Base-by-base conservation (phyloP, 2,113 vertebrate genomes). In the Cheirogaleus medius region DNA sequence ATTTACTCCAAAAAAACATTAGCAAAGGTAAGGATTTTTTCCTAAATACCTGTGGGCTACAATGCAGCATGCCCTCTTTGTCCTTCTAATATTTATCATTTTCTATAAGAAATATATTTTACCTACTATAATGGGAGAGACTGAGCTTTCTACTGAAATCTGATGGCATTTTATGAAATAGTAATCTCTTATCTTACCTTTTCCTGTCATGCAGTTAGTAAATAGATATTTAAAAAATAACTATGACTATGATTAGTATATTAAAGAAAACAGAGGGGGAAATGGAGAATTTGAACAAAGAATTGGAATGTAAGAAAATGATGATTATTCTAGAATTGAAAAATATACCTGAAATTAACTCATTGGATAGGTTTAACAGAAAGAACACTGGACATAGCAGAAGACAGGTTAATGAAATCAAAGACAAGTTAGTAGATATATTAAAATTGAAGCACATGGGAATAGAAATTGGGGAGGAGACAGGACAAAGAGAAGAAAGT, bases 1-100 rank as follows among this genome's bases (percentile, higher is more conserved):
- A 99, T 99, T 71, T 99, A 99, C 98, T 98, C 99, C 39, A 99
- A 99, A 97, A 99, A 99, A 98, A 99, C 99, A 73, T 96, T 99
- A 95, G 99, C 99, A 90, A 99, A 99, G 99, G 99, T 99, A 97
- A 98, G 96, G 6, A 5, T 12, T 37, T 68, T 77, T 94, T 21
- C 32, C 5, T 77, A 37, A 80, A 34, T 4, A 25, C 23, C 1
- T 0, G 27, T 5, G 6, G 29, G 0, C 64, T 32, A 3, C 6
- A 56, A 0, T 49, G 23, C 20, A n/a, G 20, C 14, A 9, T 85
- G 20, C 87, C 5, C 3, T 81, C 7, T 71, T 63, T 42, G 2
- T 60, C 10, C 4, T 29, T 91, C 11, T 39, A 23, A 32, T 0
- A 80, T 34, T 42, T 2, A 68, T 64, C 34, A 6, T 0, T 69